These are phyloP conservation scores for Siphonodentalium dalli DNA, from an alignment of 2,888 invertebrate species.

Conservation along the genomic window DNA sequence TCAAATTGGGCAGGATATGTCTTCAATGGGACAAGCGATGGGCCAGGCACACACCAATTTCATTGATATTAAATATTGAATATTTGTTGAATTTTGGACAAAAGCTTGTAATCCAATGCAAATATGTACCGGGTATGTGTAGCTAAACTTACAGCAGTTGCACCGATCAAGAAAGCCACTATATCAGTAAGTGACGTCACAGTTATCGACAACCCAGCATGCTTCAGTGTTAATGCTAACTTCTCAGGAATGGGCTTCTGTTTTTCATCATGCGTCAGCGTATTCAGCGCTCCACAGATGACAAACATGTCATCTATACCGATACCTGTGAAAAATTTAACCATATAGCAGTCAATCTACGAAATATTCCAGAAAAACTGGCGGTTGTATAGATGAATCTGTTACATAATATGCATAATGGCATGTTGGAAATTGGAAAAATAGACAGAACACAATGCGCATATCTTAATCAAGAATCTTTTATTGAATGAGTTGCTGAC, in stretches of 20 bases:
- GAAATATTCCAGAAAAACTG: too few species aligned
- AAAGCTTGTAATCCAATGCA: too few species aligned
- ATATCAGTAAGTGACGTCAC: conserved; percentile 85
- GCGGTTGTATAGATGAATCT: neutral
- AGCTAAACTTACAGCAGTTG: conserved; percentile 76
- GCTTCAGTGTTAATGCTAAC: conserved; percentile 57
- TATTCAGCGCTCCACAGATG: conserved; percentile 69
- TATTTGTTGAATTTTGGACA: too few species aligned
- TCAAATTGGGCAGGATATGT: too few species aligned
- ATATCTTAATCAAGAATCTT: too few species aligned
- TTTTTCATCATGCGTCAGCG: conserved; percentile 33
- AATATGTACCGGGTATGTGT: too few species aligned
- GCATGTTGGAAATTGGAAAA: neutral
- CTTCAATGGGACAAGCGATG: too few species aligned
- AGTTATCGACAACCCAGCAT: conserved; percentile 84
- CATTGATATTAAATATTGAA: too few species aligned
- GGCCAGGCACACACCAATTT: too few species aligned
- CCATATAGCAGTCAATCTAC: neutral
- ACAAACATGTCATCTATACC: conserved; percentile 86
- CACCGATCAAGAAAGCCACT: conserved; percentile 80
- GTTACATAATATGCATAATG: neutral
- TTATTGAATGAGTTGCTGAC: too few species aligned
- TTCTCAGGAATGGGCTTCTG: conserved; percentile 34
- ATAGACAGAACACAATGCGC: neutral
- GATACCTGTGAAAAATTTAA: conserved; percentile 39